Evolutionary conservation across 2,113 vertebrate genomes (phyloP).

Genomic region (Amazona vittata): DNA sequence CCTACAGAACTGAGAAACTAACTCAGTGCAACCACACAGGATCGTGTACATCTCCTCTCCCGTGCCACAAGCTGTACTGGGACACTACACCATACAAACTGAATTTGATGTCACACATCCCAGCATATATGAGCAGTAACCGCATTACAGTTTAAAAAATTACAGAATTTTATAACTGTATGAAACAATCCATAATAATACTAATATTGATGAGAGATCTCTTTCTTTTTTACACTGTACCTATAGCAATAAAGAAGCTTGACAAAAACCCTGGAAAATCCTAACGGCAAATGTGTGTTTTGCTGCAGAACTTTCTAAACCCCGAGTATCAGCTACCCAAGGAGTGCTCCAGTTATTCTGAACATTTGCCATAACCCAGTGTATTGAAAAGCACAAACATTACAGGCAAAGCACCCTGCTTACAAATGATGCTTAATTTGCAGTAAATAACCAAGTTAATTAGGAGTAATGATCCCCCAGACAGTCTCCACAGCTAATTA

Average conservation of each 20-base stretch:
- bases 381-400: conserved; percentile 43
- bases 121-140: neutral
- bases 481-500: conserved; percentile 86
- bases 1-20: neutral
- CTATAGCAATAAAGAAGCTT: neutral
- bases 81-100: rapidly evolving
- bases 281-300: neutral
- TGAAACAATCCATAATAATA: neutral
- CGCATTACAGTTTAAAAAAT: neutral
- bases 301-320: neutral
- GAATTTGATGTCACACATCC: neutral
- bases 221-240: neutral
- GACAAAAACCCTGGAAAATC: neutral
- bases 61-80: neutral
- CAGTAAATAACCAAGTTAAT: conserved; percentile 91
- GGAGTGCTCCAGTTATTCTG: neutral
- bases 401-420: conserved; percentile 71
- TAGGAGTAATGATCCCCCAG: conserved; percentile 91
- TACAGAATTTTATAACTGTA: neutral
- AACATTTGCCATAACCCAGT: conserved; percentile 30
- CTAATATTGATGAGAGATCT: neutral
- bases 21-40: neutral
- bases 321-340: neutral
- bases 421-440: conserved; percentile 84
- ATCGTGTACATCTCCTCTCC: rapidly evolving